These are phyloP conservation scores for Picathartes gymnocephalus DNA, from an alignment of 2,113 vertebrate species.

Conservation along the genomic window DNA sequence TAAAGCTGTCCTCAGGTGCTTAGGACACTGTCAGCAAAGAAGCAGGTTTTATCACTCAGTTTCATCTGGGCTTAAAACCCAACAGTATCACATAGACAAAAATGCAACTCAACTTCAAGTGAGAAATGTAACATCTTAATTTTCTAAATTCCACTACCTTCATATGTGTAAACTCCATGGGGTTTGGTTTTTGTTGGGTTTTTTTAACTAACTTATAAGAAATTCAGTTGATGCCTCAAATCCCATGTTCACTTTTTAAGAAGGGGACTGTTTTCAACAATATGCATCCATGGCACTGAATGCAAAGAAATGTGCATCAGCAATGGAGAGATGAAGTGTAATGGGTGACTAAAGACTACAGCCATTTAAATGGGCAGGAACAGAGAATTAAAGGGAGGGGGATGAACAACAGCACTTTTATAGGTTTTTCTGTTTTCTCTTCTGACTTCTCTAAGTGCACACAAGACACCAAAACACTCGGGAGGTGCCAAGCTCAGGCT, in stretches of 20 bases:
- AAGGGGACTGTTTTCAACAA: neutral
- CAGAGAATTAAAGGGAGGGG: neutral
- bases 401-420: neutral
- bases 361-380: neutral
- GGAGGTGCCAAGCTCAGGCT: neutral
- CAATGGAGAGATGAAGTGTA: neutral
- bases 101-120: neutral
- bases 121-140: neutral
- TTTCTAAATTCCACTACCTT: neutral
- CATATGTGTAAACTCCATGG: neutral
- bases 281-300: neutral
- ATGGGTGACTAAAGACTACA: neutral
- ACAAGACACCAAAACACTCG: neutral
- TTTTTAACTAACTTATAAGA: neutral
- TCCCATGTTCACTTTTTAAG: neutral
- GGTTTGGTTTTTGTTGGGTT: accelerated
- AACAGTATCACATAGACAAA: neutral
- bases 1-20: neutral
- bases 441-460: neutral
- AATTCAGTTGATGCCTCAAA: neutral
- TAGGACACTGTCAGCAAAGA: neutral
- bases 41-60: neutral
- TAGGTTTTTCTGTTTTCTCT: neutral
- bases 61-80: neutral
- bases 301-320: neutral